phyloP scores from a whole-genome alignment of 2,797 vertebrate genomes.

The Scomberomorus guttatus region DNA sequence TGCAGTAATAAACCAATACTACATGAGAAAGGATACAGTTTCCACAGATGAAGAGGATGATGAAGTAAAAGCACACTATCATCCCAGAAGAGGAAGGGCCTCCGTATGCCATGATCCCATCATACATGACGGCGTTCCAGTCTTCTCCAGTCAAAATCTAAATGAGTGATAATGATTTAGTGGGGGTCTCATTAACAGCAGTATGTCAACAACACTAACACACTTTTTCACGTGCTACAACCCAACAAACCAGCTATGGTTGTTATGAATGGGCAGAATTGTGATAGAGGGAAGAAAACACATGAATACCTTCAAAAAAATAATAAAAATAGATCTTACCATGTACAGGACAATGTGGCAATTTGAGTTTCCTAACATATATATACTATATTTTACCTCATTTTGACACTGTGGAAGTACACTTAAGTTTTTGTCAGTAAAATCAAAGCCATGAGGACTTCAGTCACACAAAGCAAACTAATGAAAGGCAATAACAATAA shows the following conservation, averaged over 20 bases:
- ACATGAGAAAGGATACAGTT: conserved; percentile 95
- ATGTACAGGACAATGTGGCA: too few relatives aligned
- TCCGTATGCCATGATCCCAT: conserved; percentile 98
- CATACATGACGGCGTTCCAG: conserved; percentile 99
- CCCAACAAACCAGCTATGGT: background rate
- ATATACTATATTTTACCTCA: background rate
- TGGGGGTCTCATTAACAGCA: conserved; percentile 10
- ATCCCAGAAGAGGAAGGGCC: conserved; percentile 97
- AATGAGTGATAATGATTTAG: conserved; percentile 12
- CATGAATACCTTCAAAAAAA: too few relatives aligned
- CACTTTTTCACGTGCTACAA: background rate
- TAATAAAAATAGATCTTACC: too few relatives aligned
- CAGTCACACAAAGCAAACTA: background rate
- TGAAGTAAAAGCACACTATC: conserved; percentile 99
- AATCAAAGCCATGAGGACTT: background rate
- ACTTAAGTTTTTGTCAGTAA: background rate
- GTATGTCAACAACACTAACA: background rate
- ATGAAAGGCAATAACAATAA: too few relatives aligned
- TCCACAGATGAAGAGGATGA: conserved; percentile 99
- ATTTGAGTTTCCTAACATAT: too few relatives aligned
- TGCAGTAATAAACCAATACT: background rate
- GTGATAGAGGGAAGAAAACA: background rate
- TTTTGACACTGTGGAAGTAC: background rate
- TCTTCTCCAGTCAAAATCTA: conserved; percentile 99
- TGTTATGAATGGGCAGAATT: too few relatives aligned